Base-by-base conservation (phyloP, 2,113 vertebrate species). In the Falcunculus frontatus region DNA sequence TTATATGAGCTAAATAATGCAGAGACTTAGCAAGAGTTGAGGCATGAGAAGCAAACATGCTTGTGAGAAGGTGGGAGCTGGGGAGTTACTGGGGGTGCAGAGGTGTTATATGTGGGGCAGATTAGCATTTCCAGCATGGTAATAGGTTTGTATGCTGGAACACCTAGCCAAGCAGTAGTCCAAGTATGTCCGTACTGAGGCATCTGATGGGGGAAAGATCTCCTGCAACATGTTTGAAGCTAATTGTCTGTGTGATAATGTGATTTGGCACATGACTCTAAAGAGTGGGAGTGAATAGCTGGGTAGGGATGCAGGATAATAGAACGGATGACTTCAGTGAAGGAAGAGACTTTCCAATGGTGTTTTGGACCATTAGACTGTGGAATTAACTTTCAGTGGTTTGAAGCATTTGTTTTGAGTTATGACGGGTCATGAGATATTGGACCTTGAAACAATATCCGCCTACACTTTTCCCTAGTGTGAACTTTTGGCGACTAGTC, bases 391-490 rank as follows among this genome's bases (percentile, higher is more conserved):
- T 95, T 97, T 89, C 84, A 91, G 79, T 96, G 88, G 93, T 96
- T 95, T 94, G 93, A 94, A 97, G 94, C 94, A 95, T 94, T 97
- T 96, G 81, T 87, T 97, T 97, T 96, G 93, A 94, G 86, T 97
- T 98, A 97, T 87, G 86, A 94, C 15, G 56, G 87, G 95, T 97
- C 96, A 96, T 87, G 92, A 95, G 96, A 97, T 94, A 95, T 30
- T 96, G 96, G 90, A 96, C 93, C 95, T 96, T 89, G 97, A 97
- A 93, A 94, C 82, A 95, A 84, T 92, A 56, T 97, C 94, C 86
- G 79, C 90, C 84, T 97, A 81, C 93, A 11, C 92, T 93, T 92
- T 87, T 89, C 96, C 94, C 95, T 95, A 93, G 96, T 92, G 95
- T 87, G 78, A 95, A 57, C 87, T 96, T 93, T 97, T 97, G 90